These are phyloP conservation scores for Beaufortia kweichowensis DNA, from an alignment of 2,113 vertebrate species.

Conservation along the genomic window DNA sequence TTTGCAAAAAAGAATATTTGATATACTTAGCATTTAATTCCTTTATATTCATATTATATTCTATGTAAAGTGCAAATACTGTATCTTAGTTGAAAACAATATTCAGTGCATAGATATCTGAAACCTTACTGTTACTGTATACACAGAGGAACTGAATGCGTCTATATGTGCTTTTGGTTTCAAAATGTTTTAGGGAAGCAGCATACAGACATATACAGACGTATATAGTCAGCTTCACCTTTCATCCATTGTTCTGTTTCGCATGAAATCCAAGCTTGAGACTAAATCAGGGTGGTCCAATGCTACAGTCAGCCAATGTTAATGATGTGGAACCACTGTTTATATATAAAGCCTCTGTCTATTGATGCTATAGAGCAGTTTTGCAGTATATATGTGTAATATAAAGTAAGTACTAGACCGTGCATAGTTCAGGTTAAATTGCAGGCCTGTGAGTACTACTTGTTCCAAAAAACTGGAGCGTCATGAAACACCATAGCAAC, in stretches of 20 bases:
- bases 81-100: too few species aligned
- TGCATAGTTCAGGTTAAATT: neutral
- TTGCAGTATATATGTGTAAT: neutral
- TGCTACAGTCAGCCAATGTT: too few species aligned
- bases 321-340: neutral
- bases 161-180: neutral
- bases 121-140: neutral
- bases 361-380: too few species aligned
- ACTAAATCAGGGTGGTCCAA: too few species aligned
- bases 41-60: too few species aligned
- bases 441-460: neutral
- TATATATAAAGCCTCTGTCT: neutral
- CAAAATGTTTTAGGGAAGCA: neutral
- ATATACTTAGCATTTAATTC: too few species aligned
- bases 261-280: neutral
- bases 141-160: neutral
- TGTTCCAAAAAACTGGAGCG: neutral
- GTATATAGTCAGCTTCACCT: neutral
- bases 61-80: too few species aligned
- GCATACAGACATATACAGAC: neutral
- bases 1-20: too few species aligned
- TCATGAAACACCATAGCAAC: constrained; percentile 26
- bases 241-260: neutral
- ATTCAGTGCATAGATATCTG: neutral
- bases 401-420: too few species aligned